These are phyloP conservation scores for Cheilosia pagana DNA, from an alignment of 2,888 invertebrate genomes.

Conservation along the genomic window DNA sequence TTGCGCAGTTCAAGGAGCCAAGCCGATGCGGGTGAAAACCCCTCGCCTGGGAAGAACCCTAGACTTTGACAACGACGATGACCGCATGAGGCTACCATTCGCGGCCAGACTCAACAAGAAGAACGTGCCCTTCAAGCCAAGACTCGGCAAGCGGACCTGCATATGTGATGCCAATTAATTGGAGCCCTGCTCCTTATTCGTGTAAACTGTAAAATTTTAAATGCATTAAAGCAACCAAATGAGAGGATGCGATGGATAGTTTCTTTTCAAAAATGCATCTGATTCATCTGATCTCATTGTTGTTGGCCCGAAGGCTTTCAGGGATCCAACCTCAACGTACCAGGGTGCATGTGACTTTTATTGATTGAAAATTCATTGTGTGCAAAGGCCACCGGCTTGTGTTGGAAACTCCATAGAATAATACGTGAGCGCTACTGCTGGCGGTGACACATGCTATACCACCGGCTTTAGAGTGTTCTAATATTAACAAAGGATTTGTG, in stretches of 20 bases:
- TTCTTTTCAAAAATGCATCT: slow-evolving; percentile 36
- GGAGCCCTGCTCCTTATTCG: slow-evolving; percentile 16
- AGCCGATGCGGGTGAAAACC: slow-evolving; percentile 81
- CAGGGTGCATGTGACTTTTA: slow-evolving; percentile 67
- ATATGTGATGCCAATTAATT: slow-evolving; percentile 69
- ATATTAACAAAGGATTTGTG: slow-evolving; percentile 73
- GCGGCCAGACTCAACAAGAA: slow-evolving; percentile 84
- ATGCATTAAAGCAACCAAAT: slow-evolving; percentile 73
- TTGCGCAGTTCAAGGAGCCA: slow-evolving; percentile 79
- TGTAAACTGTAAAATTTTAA: slow-evolving; percentile 63
- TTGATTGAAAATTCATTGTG: slow-evolving; percentile 72
- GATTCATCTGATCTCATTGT: slow-evolving; percentile 6
- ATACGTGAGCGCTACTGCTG: slow-evolving; percentile 52
- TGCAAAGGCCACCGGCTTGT: slow-evolving; percentile 63
- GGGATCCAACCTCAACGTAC: slow-evolving; percentile 13
- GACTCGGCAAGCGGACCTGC: slow-evolving; percentile 82
- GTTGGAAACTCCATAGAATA: slow-evolving; percentile 36
- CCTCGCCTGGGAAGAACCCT: slow-evolving; percentile 84
- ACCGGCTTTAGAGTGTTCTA: slow-evolving; percentile 61
- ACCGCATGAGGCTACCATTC: slow-evolving; percentile 83
- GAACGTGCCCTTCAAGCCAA: slow-evolving; percentile 83
- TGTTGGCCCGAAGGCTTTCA: slow-evolving; percentile 44
- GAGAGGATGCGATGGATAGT: slow-evolving; percentile 50
- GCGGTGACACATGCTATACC: slow-evolving; percentile 62
- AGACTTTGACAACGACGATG: slow-evolving; percentile 80